Percentiles rank a stretch among this genome's conserved stretches.
phyloP scores from a whole-genome alignment of 2,797 vertebrate genomes.

The Notolepis coatsorum region DNA sequence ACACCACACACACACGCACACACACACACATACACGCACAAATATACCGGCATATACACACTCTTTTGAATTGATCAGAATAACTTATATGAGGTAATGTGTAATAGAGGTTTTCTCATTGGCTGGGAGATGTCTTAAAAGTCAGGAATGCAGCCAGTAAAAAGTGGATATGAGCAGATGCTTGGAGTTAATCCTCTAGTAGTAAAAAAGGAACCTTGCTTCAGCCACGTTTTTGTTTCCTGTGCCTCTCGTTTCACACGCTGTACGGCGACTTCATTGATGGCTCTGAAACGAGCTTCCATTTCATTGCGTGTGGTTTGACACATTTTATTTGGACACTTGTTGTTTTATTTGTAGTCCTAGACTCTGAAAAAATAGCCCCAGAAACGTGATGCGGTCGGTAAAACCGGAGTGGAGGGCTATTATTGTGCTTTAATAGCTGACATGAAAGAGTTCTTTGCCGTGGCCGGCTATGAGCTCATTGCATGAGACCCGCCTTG shows the following conservation, averaged over 20 bases:
- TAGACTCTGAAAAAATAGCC: neutral
- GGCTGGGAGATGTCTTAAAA: slow-evolving; percentile 2
- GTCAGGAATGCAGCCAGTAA: slow-evolving; percentile 7
- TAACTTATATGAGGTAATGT: neutral
- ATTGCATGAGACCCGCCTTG: neutral
- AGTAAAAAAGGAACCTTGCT: neutral
- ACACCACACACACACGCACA: neutral
- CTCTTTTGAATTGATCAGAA: neutral
- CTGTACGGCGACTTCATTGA: neutral
- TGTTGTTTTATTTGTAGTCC: no score
- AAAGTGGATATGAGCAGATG: slow-evolving; percentile 11
- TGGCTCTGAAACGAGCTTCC: neutral
- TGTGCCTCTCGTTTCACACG: no score
- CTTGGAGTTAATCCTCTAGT: neutral
- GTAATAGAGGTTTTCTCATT: neutral
- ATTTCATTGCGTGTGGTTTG: neutral
- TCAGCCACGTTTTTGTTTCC: neutral
- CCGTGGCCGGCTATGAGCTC: neutral
- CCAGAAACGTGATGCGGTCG: neutral
- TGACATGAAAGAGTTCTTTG: slow-evolving; percentile 9
- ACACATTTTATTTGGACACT: neutral
- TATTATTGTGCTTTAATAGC: neutral
- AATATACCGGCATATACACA: no score
- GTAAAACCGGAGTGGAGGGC: neutral
- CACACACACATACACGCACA: neutral